Evolutionary conservation across 2,888 invertebrate species (phyloP).

Genomic region (Drosophila meridiana): DNA sequence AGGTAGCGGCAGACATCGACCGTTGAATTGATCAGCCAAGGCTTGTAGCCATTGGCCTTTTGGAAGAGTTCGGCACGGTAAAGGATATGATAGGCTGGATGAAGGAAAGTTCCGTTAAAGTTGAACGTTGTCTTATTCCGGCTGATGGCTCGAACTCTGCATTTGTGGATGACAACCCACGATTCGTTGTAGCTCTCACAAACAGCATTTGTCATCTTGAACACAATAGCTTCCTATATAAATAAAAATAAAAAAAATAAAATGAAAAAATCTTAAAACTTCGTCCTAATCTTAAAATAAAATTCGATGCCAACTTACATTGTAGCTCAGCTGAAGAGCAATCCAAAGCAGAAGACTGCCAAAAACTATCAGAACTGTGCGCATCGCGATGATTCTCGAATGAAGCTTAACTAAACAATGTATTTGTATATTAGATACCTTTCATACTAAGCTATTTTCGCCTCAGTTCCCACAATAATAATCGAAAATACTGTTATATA

Average conservation of each 20-base stretch:
- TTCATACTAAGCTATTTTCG: background rate
- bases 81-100: constrained; percentile 16
- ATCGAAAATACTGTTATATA: background rate
- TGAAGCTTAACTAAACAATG: background rate
- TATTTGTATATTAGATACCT: background rate
- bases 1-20: constrained; percentile 48
- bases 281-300: too few species aligned
- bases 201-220: constrained; percentile 41
- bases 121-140: constrained; percentile 37
- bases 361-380: background rate
- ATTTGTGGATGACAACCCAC: constrained; percentile 36
- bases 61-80: constrained; percentile 15
- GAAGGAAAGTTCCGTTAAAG: constrained; percentile 22
- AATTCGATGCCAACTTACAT: constrained; percentile 7
- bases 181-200: constrained; percentile 48
- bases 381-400: constrained; percentile 9
- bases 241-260: too few species aligned
- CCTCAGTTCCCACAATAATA: background rate
- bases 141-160: constrained; percentile 44
- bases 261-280: too few species aligned
- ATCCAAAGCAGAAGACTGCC: constrained; percentile 4
- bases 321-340: background rate
- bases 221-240: constrained; percentile 22
- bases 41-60: constrained; percentile 51
- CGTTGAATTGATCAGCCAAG: constrained; percentile 24